A percentile compares a stretch with the other conserved stretches of the same genome.
phyloP scores from a whole-genome alignment of 1,140 invertebrate species.

The Cephus cinctus region DNA sequence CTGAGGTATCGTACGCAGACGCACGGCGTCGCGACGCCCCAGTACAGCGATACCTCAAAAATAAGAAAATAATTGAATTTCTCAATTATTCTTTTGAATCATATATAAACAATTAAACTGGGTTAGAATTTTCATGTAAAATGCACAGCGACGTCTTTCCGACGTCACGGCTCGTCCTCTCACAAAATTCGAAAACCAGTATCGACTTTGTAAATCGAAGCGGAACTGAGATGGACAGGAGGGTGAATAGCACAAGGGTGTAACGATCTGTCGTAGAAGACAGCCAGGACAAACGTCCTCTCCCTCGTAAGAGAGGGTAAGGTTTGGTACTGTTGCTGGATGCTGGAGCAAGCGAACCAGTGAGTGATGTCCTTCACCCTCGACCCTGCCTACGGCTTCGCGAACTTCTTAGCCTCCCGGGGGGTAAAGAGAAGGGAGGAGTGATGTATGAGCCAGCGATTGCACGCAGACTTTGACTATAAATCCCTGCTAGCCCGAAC shows the following conservation, averaged over 20 bases:
- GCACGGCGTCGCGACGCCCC: background rate
- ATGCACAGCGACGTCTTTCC: too few species aligned
- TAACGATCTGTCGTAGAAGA: slow-evolving; percentile 20
- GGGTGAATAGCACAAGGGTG: slow-evolving; percentile 10
- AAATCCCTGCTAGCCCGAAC: slow-evolving; percentile 25
- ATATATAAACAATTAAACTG: too few species aligned
- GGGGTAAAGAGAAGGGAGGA: slow-evolving; percentile 3
- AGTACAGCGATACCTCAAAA: too few species aligned
- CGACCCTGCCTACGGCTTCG: slow-evolving; percentile 21
- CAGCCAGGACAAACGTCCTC: slow-evolving; percentile 13
- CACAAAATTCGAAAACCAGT: too few species aligned
- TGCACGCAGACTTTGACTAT: slow-evolving; percentile 38
- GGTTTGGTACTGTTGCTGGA: slow-evolving; percentile 3
- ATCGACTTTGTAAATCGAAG: too few species aligned
- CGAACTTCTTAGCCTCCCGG: slow-evolving; percentile 21
- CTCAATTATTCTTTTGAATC: too few species aligned
- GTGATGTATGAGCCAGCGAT: slow-evolving; percentile 35
- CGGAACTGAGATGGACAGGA: slow-evolving; percentile 11
- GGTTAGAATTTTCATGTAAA: too few species aligned
- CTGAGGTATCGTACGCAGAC: background rate
- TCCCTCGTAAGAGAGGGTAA: background rate
- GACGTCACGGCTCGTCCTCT: too few species aligned
- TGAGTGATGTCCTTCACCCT: slow-evolving; percentile 30
- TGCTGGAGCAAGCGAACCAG: slow-evolving; percentile 14
- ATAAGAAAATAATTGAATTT: too few species aligned